Evolutionary conservation across 2,888 invertebrate genomes (phyloP), one percentile per base, ranked within the genome.

Genomic region (Dicyrtomina minuta): DNA sequence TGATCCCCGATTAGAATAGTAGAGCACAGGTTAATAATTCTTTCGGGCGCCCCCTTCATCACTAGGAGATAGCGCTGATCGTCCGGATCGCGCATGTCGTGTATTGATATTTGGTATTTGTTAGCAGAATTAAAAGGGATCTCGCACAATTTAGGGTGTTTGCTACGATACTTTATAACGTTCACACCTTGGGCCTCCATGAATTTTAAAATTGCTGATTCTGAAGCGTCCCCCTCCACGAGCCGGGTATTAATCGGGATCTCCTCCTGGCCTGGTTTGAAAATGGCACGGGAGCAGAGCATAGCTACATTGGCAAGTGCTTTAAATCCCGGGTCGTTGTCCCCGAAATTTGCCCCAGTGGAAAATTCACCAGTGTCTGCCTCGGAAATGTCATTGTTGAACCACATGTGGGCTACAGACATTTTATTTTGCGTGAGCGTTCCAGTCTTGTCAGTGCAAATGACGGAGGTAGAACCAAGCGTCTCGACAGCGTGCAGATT

Each of bases 91-190:
- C 72, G 39, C 79, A 91, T 91, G 81, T 96, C 96, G 82, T 98
- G 97, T 75, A 96, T 86, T 15, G 97, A 97, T 8, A 96, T 90
- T 80, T 96, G 93, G 82, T 92, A 94, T 83, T 96, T 96, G 84
- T 95, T 95, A 77, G 93, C 92, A 0, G 95, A 96, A 84, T 96
- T 96, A 86, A 96, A 96, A 60, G 96, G 95, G 81, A 96, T 87
- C 84, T 96, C 96, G 82, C 90, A 90, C 56, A 89, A 89, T 83
- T 95, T 95, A 85, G 90, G 91, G 83, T 93, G 93, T 77, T 90
- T 88, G 80, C 89, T 89, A 78, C 94, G 87, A 79, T 93, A 90
- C 5, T 88, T 87, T 86, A 92, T 84, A 0, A 94, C 91, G 81
- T 93, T 92, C 58, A 93, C 93, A 58, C 93, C 93, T 33, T 93